phyloP scores from a whole-genome alignment of 2,888 invertebrate genomes.

The Artemia sinica region DNA sequence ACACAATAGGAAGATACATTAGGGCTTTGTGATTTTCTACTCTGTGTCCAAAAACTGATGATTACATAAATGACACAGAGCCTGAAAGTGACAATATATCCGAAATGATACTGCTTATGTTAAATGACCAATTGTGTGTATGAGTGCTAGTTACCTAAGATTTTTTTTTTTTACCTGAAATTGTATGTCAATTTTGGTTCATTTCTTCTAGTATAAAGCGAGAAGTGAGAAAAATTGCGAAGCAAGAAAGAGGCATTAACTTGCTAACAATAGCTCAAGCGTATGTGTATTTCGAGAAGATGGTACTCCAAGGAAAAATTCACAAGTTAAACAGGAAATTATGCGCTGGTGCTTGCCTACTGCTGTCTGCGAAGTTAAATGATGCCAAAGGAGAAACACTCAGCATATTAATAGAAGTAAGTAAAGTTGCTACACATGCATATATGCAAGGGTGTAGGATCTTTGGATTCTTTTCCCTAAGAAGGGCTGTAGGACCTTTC shows the following conservation, averaged over 20 bases:
- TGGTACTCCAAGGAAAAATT: constrained; percentile 74
- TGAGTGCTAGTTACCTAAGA: no score
- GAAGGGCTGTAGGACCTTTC: no score
- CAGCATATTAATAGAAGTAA: constrained; percentile 70
- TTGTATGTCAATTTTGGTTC: not conserved
- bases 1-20: no score
- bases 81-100: no score
- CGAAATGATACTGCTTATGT: no score
- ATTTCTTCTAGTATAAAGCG: constrained; percentile 57
- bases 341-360: constrained; percentile 82
- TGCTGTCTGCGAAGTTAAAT: constrained; percentile 88
- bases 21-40: no score
- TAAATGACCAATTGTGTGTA: no score
- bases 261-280: constrained; percentile 83
- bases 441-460: no score
- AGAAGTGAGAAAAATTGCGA: constrained; percentile 83
- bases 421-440: constrained; percentile 15
- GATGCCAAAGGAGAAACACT: constrained; percentile 82
- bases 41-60: no score
- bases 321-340: constrained; percentile 88
- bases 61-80: no score
- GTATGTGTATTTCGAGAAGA: constrained; percentile 94
- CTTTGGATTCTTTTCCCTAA: no score
- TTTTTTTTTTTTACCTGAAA: no score
- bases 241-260: constrained; percentile 57